Conservation (phyloP, 1,140 invertebrate genomes). For the Ephestia elutella region DNA sequence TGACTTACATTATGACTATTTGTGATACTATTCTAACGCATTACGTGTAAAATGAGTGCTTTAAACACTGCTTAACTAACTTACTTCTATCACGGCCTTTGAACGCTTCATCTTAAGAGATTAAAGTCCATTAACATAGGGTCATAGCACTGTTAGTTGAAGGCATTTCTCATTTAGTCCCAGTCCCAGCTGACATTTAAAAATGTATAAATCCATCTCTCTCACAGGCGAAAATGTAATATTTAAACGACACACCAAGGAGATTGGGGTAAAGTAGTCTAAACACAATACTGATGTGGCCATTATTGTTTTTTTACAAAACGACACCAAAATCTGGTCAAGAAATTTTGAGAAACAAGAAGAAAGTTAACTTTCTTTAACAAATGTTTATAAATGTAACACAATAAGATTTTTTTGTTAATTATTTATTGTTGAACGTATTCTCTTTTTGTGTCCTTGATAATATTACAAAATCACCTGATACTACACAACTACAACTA, state of each 20-base stretch:
- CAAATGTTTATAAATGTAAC: too few species aligned
- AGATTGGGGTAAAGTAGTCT: too few species aligned
- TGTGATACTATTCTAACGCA: constrained; percentile 30
- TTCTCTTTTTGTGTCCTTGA: neutral
- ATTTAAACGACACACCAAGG: neutral
- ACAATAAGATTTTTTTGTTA: too few species aligned
- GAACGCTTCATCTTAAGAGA: constrained; percentile 26
- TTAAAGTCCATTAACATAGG: constrained; percentile 11
- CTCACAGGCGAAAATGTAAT: neutral
- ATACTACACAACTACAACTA: neutral
- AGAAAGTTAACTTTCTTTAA: too few species aligned
- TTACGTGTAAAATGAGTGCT: constrained; percentile 33
- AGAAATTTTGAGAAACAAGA: too few species aligned
- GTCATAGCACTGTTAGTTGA: constrained; percentile 14
- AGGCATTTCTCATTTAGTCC: constrained; percentile 12
- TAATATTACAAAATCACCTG: neutral
- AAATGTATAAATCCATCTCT: neutral
- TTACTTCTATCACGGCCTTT: constrained; percentile 46
- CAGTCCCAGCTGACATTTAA: neutral
- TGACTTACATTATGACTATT: constrained; percentile 18
- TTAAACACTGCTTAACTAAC: constrained; percentile 36
- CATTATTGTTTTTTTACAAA: too few species aligned
- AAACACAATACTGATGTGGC: too few species aligned
- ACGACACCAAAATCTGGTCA: too few species aligned
- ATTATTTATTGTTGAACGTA: too few species aligned